Base-by-base conservation (phyloP, 2,113 vertebrate genomes). In the Macroglossus sobrinus region DNA sequence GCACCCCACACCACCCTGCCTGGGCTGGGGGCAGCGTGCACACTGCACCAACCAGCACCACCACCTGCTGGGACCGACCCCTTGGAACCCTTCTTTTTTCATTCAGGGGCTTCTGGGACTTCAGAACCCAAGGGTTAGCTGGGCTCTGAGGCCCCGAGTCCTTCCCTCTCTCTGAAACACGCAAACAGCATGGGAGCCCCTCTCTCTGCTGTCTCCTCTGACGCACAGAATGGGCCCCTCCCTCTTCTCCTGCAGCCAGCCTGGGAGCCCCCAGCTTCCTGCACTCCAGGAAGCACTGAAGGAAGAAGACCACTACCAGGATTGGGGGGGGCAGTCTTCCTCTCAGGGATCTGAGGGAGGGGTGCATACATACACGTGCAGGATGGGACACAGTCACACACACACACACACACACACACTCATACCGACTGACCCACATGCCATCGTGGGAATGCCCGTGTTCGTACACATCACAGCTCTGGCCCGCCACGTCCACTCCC, bases 21-120 rank as follows among this genome's bases (percentile, higher is more conserved):
- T 84, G 40, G 84, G 55, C 84, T n/a, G 69, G 30, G 50, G 74
- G 53, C 74, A 40, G 72, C 40, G 72, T 9, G 5, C 53, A 12
- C 1, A 0, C 59, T 38, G n/a, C 3, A 2, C 45, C 26, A n/a
- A 8, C 66, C 53, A 15, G 13, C 10, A 2, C n/a, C 6, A 2
- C 59, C 16, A 11, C 57, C 88, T 26, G 12, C 72, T 5, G 5
- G 76, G 84, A 64, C 5, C 0, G 12, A 35, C 3, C 38, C 14
- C 66, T 10, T 7, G 2, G 16, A 40, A 61, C 18, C 24, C 33
- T 35, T 68, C 43, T 14, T 33, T 16, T n/a, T 35, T 21, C 71
- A 11, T 13, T 43, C 50, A 2, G 33, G 93, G 72, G 43, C 16
- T 91, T 59, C 71, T 45, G 30, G 92, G 45, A 30, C n/a, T 68